These are phyloP conservation scores for Psittacula cyanocephala DNA, from an alignment of 2,113 vertebrate species.

Conservation along the genomic window DNA sequence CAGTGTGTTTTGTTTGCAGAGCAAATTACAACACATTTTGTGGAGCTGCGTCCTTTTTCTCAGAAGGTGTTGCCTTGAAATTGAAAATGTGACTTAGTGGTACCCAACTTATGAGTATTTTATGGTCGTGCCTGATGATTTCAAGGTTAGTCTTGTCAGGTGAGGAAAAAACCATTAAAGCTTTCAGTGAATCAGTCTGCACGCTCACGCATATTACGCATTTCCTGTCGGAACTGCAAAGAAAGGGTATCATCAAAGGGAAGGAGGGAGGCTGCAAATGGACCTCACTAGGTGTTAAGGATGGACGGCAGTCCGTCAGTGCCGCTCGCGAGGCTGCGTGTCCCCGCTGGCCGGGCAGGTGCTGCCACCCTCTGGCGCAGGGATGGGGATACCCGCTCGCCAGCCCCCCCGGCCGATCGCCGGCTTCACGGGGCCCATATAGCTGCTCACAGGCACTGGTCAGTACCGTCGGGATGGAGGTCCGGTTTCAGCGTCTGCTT, in stretches of 20 bases:
- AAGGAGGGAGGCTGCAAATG: not conserved
- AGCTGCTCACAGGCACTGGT: accelerated
- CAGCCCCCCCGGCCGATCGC: no score
- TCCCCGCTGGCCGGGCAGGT: not conserved
- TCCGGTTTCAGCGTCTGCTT: not conserved
- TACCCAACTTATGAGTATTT: no score
- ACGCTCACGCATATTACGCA: accelerated
- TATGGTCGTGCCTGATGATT: not conserved
- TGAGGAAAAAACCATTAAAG: not conserved
- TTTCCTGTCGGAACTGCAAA: not conserved
- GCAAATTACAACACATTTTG: not conserved
- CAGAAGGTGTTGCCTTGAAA: not conserved
- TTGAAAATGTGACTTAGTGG: not conserved
- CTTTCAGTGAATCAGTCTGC: not conserved
- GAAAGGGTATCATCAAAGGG: not conserved
- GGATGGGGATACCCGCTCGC: not conserved
- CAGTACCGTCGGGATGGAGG: accelerated
- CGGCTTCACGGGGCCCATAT: not conserved
- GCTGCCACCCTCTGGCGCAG: constrained; percentile 43
- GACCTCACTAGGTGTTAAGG: accelerated
- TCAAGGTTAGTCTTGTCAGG: not conserved
- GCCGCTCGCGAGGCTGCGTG: not conserved
- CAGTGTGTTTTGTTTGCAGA: not conserved
- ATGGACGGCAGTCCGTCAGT: not conserved
- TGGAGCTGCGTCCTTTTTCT: not conserved